Evolutionary conservation across 2,797 vertebrate genomes (phyloP).

Genomic region (Sciurus carolinensis): DNA sequence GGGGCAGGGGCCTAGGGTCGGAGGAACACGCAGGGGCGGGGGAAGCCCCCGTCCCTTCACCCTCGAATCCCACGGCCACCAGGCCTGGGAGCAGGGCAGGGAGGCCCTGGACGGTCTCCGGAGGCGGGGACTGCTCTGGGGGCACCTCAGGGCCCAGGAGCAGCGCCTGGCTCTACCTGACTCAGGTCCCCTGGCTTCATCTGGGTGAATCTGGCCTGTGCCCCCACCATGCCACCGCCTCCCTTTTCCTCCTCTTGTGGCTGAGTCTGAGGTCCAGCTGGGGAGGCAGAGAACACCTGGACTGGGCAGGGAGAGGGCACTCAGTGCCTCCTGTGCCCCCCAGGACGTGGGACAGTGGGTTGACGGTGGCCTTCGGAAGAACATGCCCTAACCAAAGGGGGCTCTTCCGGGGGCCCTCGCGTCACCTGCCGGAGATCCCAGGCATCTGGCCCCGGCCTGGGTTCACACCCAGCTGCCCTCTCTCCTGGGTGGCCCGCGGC

Average conservation of each 20-base stretch:
- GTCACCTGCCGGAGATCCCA: not conserved
- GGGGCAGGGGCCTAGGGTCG: not conserved
- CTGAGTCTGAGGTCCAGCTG: not conserved
- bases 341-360: too few relatives aligned
- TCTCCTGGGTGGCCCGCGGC: not conserved
- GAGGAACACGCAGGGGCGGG: not conserved
- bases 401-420: not conserved
- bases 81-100: not conserved
- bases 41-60: not conserved
- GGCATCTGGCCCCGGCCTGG: not conserved
- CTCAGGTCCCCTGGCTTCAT: not conserved
- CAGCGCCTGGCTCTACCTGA: not conserved
- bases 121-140: not conserved
- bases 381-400: not conserved
- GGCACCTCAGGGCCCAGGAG: not conserved
- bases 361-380: not conserved
- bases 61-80: not conserved
- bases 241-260: not conserved
- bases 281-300: not conserved
- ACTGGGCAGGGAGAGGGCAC: not conserved
- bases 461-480: not conserved
- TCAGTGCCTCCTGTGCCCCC: too few relatives aligned
- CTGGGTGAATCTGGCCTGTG: not conserved
- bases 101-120: too few relatives aligned
- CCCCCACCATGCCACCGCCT: accelerated